Base-by-base conservation (phyloP, 2,888 invertebrate species). In the Brachypalpus laphriformis region DNA sequence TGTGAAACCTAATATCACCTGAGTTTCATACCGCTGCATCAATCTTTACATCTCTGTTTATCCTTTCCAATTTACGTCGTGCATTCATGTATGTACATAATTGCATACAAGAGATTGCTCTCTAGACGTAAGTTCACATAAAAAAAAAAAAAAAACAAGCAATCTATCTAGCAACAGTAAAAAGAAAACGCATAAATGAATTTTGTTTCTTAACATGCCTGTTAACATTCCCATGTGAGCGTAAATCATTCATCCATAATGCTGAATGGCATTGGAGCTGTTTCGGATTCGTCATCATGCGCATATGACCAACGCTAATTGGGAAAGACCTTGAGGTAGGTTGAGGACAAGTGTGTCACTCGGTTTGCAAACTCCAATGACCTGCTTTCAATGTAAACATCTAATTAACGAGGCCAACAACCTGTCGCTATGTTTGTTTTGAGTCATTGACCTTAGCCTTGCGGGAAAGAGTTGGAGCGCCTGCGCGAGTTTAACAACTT, bases 241-340 rank as follows among this genome's bases (percentile, higher is more conserved):
- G 9, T n/a, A 28, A 37, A 14, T 5, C 28, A 63, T 63, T 47
- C 42, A 14, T 16, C 47, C 47, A n/a, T 7, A 18, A 45, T n/a
- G 16, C 11, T 14, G 49, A 31, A 18, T 51, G 20, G 8, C 11
- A 51, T 28, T 9, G 1, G 8, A 37, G 9, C 6, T 56, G 45
- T 28, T 31, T 42, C 20, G 20, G 14, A 20, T 56, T 34, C 34
- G 18, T 56, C 42, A 47, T 16, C 61, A 37, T 75, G 75, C 65
- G 65, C 68, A 68, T 18, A 47, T 47, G 37, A 47, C n/a, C 45
- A 22, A 1, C 7, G 45, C 22, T n/a, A 37, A n/a, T 4, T 63
- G 75, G 20, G 40, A 57, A 20, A 28, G 40, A 25, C 66, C 59
- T 82, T 76, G 82, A 37, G 76, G 31, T 37, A 76, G 76, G 82